Evolutionary conservation across 30 jellyfish, hydroid and myxozoan species (phyloP).

Genomic region (Hydractinia symbiolongicarpus): DNA sequence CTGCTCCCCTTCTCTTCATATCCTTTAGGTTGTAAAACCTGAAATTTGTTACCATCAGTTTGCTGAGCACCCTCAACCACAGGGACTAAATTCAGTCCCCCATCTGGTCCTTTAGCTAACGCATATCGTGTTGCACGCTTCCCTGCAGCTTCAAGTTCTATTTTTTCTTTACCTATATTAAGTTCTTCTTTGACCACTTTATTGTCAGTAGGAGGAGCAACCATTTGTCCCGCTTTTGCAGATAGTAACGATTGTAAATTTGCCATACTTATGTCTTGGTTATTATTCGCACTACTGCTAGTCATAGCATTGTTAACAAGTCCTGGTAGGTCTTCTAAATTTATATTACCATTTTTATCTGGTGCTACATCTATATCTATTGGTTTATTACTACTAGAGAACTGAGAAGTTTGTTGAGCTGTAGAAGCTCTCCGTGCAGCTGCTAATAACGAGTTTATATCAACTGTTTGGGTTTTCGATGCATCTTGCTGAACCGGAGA

Average conservation of each 20-base stretch:
- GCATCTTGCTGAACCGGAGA: not conserved
- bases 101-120: constrained; percentile 64
- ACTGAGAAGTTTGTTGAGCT: constrained; percentile 15
- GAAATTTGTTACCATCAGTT: constrained; percentile 48
- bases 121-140: constrained; percentile 64
- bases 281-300: not conserved
- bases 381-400: constrained; percentile 15
- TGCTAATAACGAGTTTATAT: constrained; percentile 23
- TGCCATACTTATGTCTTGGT: not conserved
- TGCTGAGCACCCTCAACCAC: constrained; percentile 72
- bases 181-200: constrained; percentile 24
- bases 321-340: constrained; percentile 28
- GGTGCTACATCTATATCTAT: constrained; percentile 35
- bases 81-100: constrained; percentile 77
- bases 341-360: constrained; percentile 37
- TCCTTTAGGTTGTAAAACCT: constrained; percentile 60
- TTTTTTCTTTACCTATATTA: constrained; percentile 38
- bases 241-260: constrained; percentile 11
- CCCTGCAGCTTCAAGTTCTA: constrained; percentile 78
- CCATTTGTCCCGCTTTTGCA: not conserved
- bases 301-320: constrained; percentile 14
- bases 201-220: not conserved
- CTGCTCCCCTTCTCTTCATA: constrained; percentile 58
- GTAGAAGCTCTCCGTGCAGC: constrained; percentile 32
- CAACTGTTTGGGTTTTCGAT: constrained; percentile 35